These are phyloP conservation scores for Steinernema feltiae DNA, from an alignment of 1,140 invertebrate species.

Conservation along the genomic window DNA sequence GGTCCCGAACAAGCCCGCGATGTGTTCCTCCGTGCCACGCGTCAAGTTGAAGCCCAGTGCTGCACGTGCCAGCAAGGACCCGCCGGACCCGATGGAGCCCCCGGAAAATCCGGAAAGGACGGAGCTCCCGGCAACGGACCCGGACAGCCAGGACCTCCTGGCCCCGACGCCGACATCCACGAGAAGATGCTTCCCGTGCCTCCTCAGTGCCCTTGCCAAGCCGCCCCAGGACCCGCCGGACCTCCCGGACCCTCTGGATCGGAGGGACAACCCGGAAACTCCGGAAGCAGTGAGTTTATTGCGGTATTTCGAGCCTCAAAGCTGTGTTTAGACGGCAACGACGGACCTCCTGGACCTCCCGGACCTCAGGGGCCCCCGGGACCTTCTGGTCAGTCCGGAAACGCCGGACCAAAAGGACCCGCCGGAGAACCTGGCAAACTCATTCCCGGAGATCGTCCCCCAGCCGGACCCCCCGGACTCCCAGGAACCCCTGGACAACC, in stretches of 20 bases:
- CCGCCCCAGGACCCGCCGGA: slow-evolving; percentile 48
- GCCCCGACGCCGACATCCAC: slow-evolving; percentile 56
- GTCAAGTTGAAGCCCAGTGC: slow-evolving; percentile 52
- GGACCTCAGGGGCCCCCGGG: slow-evolving; percentile 44
- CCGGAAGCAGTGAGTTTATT: slow-evolving; percentile 40
- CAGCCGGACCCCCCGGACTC: slow-evolving; percentile 43
- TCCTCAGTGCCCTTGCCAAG: slow-evolving; percentile 55
- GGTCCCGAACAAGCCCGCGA: slow-evolving; percentile 33
- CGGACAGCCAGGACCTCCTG: slow-evolving; percentile 48
- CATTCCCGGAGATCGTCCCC: slow-evolving; percentile 46
- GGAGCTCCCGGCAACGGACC: slow-evolving; percentile 50
- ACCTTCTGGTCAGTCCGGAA: slow-evolving; percentile 48
- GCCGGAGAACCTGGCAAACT: slow-evolving; percentile 53
- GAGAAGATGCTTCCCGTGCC: slow-evolving; percentile 53
- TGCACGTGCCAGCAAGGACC: slow-evolving; percentile 57
- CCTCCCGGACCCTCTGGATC: slow-evolving; percentile 45
- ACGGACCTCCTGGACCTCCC: slow-evolving; percentile 45
- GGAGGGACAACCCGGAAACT: slow-evolving; percentile 52
- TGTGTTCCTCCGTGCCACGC: slow-evolving; percentile 43
- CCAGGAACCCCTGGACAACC: slow-evolving; percentile 34
- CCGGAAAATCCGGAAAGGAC: slow-evolving; percentile 38
- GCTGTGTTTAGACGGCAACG: slow-evolving; percentile 45
- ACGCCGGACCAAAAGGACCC: slow-evolving; percentile 48
- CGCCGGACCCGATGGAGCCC: slow-evolving; percentile 50
- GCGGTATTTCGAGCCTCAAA: neutral